Conservation (phyloP, 2,888 invertebrate species). For the Cheilosia scutellata region DNA sequence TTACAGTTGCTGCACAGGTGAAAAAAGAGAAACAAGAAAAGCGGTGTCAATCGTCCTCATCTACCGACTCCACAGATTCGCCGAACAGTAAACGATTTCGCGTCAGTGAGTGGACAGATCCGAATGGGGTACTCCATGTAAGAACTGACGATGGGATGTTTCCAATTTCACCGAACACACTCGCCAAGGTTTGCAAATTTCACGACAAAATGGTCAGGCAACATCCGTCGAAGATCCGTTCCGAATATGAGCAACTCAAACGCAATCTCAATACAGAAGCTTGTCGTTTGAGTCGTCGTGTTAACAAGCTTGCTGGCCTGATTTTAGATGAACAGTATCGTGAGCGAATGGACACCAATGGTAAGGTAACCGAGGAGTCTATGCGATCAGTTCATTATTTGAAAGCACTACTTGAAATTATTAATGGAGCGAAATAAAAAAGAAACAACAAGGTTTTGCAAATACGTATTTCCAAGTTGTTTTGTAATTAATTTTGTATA, state of each 20-base stretch:
- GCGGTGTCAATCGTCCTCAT: neutral
- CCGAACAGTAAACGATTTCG: neutral
- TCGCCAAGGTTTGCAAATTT: constrained; percentile 77
- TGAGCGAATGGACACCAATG: constrained; percentile 75
- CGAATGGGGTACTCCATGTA: constrained; percentile 23
- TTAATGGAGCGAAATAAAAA: constrained; percentile 56
- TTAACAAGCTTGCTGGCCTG: constrained; percentile 78
- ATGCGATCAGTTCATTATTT: constrained; percentile 79
- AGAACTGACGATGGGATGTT: constrained; percentile 44
- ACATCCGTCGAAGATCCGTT: constrained; percentile 69
- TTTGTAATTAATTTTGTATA: neutral
- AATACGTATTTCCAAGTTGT: neutral
- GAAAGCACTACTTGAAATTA: constrained; percentile 78
- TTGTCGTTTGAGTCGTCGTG: constrained; percentile 77
- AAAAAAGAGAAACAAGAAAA: neutral
- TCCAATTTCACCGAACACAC: constrained; percentile 57
- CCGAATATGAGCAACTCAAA: constrained; percentile 67
- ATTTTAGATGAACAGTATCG: constrained; percentile 78
- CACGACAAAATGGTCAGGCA: constrained; percentile 76
- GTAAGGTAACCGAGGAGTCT: constrained; percentile 78
- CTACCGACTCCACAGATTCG: constrained; percentile 11
- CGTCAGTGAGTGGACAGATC: neutral
- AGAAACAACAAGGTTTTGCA: neutral
- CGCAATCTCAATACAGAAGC: constrained; percentile 76
- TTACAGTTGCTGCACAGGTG: constrained; percentile 45